These are phyloP conservation scores for Ganaspis brasiliensis DNA, from an alignment of 2,888 invertebrate genomes.

Conservation along the genomic window DNA sequence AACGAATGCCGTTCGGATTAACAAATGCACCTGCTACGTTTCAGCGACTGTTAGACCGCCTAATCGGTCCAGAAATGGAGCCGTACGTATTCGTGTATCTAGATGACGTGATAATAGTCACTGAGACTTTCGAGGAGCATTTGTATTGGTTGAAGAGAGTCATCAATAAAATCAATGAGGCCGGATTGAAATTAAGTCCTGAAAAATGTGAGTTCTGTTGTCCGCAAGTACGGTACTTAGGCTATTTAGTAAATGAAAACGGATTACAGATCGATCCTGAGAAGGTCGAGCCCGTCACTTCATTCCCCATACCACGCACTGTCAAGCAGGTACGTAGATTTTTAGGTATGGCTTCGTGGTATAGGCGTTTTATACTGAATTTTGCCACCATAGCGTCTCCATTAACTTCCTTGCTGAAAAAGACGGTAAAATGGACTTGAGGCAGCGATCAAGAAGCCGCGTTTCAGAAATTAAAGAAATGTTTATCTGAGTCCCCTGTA, in stretches of 20 bases:
- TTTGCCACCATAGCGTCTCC: not conserved
- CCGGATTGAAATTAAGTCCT: not conserved
- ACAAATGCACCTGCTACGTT: not conserved
- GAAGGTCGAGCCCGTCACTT: slow-evolving; percentile 27
- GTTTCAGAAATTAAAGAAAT: too few relatives aligned
- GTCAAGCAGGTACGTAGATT: slow-evolving; percentile 40
- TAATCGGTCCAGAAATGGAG: slow-evolving; percentile 5
- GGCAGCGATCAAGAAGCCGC: too few relatives aligned
- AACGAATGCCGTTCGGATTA: too few relatives aligned
- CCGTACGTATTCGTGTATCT: not conserved
- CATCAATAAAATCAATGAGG: not conserved
- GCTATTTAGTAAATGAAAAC: slow-evolving; percentile 25
- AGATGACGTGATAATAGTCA: slow-evolving; percentile 1
- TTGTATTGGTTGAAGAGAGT: not conserved
- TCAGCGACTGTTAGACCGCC: slow-evolving; percentile 8
- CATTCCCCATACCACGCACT: not conserved
- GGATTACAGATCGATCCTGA: slow-evolving; percentile 30
- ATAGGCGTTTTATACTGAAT: slow-evolving; percentile 13
- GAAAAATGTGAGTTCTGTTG: slow-evolving; percentile 39
- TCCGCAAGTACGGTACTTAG: slow-evolving; percentile 36
- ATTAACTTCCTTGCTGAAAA: not conserved
- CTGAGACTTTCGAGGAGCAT: not conserved
- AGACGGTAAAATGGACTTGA: slow-evolving; percentile 18
- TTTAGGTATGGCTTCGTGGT: slow-evolving; percentile 39
- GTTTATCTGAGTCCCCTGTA: too few relatives aligned